Evolutionary conservation across 2,113 vertebrate species (phyloP).

Genomic region (Globicephala melas): DNA sequence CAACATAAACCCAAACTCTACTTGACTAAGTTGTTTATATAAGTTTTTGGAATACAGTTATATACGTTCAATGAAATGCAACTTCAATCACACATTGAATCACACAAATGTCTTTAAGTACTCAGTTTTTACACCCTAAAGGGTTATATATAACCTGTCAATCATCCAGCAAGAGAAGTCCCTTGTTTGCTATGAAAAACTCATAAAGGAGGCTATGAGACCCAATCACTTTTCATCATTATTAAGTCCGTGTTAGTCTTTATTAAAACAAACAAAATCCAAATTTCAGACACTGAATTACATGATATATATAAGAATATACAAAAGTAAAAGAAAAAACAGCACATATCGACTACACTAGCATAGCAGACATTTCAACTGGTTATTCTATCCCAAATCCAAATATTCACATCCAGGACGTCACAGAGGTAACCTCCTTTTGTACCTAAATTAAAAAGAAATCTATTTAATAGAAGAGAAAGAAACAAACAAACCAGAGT

Average conservation of each 20-base stretch:
- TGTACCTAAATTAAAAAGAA: constrained; percentile 82
- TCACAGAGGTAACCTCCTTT: constrained; percentile 85
- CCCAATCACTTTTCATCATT: constrained; percentile 53
- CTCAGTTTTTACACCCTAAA: not conserved
- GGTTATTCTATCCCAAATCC: constrained; percentile 55
- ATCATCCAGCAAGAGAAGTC: not conserved
- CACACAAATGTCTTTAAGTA: not conserved
- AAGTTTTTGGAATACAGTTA: not conserved
- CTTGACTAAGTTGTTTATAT: not conserved
- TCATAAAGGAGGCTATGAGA: constrained; percentile 27
- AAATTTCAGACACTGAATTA: constrained; percentile 73
- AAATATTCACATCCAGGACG: constrained; percentile 87
- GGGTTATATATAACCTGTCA: not conserved
- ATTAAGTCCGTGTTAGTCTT: constrained; percentile 74
- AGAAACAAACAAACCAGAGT: not conserved
- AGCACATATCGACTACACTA: constrained; percentile 34
- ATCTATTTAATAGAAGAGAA: constrained; percentile 50
- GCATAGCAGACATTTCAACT: constrained; percentile 41
- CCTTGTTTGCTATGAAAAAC: constrained; percentile 6
- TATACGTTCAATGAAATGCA: not conserved
- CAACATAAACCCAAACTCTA: constrained; percentile 15
- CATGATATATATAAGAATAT: constrained; percentile 83
- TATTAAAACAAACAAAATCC: constrained; percentile 77
- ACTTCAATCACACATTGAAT: not conserved
- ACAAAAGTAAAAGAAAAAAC: constrained; percentile 73